phyloP scores from a whole-genome alignment of 2,888 invertebrate genomes.

The Choristoneura rosaceana region DNA sequence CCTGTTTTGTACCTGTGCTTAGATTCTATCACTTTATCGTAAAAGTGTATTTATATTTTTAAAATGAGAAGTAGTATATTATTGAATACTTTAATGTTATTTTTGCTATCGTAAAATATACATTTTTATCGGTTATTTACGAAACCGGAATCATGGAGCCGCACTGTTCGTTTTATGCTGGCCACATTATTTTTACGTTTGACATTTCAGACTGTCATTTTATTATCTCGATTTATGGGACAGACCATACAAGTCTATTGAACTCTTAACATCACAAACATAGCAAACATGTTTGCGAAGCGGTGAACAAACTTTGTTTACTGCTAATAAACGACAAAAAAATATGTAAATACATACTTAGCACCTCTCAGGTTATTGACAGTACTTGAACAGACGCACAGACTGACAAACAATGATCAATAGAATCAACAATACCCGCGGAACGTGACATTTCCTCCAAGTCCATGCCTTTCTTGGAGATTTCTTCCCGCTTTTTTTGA shows the following conservation, averaged over 20 bases:
- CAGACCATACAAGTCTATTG: conserved; percentile 28
- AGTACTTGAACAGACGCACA: conserved; percentile 34
- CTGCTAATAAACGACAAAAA: conserved; percentile 32
- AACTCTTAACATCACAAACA: conserved; percentile 24
- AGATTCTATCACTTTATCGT: too few relatives aligned
- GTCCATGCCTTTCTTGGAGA: background rate
- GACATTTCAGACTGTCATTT: too few relatives aligned
- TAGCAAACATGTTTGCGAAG: conserved; percentile 29
- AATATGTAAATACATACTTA: conserved; percentile 50
- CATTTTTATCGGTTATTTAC: too few relatives aligned
- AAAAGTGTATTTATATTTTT: too few relatives aligned
- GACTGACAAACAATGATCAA: conserved; percentile 14
- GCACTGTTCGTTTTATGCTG: too few relatives aligned
- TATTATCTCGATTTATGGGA: too few relatives aligned
- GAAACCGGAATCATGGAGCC: too few relatives aligned
- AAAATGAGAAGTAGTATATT: too few relatives aligned
- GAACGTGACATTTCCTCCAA: background rate
- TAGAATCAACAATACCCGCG: conserved; percentile 21
- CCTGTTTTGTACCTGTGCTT: too few relatives aligned
- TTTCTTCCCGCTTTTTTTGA: background rate
- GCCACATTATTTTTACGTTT: too few relatives aligned
- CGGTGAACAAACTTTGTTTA: conserved; percentile 50
- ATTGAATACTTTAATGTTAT: too few relatives aligned
- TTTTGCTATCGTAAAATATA: too few relatives aligned
- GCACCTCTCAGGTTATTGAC: conserved; percentile 45